Base-by-base conservation (phyloP, 2,888 invertebrate species). In the Branchipolynoe longqiensis region DNA sequence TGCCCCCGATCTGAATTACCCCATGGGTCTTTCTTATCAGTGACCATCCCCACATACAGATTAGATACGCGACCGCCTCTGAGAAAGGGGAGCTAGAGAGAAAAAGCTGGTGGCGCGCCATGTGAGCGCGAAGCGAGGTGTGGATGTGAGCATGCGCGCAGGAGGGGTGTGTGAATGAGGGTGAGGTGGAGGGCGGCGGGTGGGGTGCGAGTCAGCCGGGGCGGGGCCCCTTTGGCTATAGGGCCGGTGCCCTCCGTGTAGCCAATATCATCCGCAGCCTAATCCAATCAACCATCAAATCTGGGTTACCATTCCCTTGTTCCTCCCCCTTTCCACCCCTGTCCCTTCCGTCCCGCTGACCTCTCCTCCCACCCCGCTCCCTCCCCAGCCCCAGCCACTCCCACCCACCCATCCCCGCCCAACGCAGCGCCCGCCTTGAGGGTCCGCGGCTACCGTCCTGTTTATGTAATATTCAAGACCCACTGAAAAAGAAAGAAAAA, bases 401-500 rank as follows among this genome's bases (percentile, higher is more conserved):
- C n/a, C n/a, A n/a, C n/a, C n/a, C n/a, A n/a, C n/a, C n/a, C n/a
- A n/a, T n/a, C n/a, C n/a, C n/a, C n/a, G n/a, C n/a, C n/a, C n/a
- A n/a, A n/a, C n/a, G n/a, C n/a, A n/a, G n/a, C n/a, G n/a, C 48
- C 48, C 18, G 48, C 48, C 48, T 18, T 12, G 48, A 18, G 18
- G 48, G 48, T 12, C 22, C 28, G 28, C 31, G 62, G 62, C 56
- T 31, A 62, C 62, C 62, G 62, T 62, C 62, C 62, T 62, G 62
- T 62, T 62, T 62, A 62, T 62, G 62, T 62, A 62, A 62, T 62
- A 62, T 62, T 62, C 62, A n/a, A n/a, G n/a, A 62, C 28, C 62
- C 62, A 18, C 14, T 58, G 28, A 25, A n/a, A 25, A 56, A 56
- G 56, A 25, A 2, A 62, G 31, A 62, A 62, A 62, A 62, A 62